Evolutionary conservation across 2,797 vertebrate genomes (phyloP).

Genomic region (Sebastes kiyomatsui): DNA sequence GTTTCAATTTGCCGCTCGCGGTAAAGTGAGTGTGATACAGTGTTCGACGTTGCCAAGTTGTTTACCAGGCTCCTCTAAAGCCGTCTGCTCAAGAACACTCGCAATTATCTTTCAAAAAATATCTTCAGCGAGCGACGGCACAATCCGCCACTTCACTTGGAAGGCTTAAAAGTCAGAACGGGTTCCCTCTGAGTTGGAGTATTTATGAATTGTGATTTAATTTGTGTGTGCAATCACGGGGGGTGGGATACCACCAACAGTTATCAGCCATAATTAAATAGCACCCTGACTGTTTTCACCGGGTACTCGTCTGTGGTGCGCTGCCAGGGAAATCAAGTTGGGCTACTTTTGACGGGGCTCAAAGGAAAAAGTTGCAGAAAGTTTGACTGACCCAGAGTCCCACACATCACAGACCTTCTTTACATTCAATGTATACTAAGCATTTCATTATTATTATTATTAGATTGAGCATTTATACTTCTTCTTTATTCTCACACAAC

Average conservation of each 20-base stretch:
- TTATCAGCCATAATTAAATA: slow-evolving; percentile 75
- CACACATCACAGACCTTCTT: background rate
- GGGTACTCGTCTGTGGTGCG: slow-evolving; percentile 27
- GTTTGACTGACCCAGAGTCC: slow-evolving; percentile 47
- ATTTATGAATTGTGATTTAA: slow-evolving; percentile 74
- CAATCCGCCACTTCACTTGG: slow-evolving; percentile 69
- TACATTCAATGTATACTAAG: background rate
- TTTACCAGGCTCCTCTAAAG: slow-evolving; percentile 74
- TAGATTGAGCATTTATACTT: no score
- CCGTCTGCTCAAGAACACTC: slow-evolving; percentile 73
- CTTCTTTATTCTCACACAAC: background rate
- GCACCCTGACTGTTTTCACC: slow-evolving; percentile 67
- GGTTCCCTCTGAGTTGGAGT: slow-evolving; percentile 68
- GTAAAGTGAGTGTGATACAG: slow-evolving; percentile 72
- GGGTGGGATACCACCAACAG: slow-evolving; percentile 73
- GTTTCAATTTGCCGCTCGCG: slow-evolving; percentile 78
- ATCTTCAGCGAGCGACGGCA: slow-evolving; percentile 55
- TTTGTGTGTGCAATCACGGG: slow-evolving; percentile 63
- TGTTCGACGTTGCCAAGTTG: slow-evolving; percentile 70
- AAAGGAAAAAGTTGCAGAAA: slow-evolving; percentile 46
- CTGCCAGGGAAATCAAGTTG: slow-evolving; percentile 58
- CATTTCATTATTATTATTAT: no score
- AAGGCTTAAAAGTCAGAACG: slow-evolving; percentile 66
- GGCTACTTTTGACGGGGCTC: slow-evolving; percentile 56
- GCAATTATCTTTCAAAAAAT: slow-evolving; percentile 76